Percentiles rank a stretch among this genome's conserved stretches.
phyloP scores from a whole-genome alignment of 1,140 invertebrate genomes.

The Holotrichia oblita region DNA sequence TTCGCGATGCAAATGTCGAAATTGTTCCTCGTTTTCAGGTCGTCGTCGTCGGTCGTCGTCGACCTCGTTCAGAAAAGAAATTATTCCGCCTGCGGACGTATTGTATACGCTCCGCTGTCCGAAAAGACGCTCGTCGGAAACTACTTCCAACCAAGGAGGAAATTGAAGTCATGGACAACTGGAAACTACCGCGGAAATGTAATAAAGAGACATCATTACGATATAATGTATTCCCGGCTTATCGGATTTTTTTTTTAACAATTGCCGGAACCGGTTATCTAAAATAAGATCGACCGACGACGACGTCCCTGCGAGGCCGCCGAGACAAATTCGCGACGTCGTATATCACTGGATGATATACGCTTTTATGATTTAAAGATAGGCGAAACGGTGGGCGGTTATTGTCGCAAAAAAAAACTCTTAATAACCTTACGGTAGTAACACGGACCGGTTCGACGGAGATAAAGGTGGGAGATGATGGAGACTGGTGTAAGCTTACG shows the following conservation, averaged over 20 bases:
- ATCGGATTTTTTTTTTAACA: constrained; percentile 26
- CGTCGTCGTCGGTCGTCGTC: too few species aligned
- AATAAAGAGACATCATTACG: not conserved
- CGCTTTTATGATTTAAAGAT: too few species aligned
- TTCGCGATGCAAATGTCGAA: too few species aligned
- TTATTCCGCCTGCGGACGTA: not conserved
- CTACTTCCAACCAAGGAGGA: constrained; percentile 17
- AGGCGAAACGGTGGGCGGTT: not conserved
- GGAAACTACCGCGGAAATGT: constrained; percentile 22
- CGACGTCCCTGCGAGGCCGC: not conserved
- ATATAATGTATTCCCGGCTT: constrained; percentile 20
- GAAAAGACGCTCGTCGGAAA: constrained; percentile 1
- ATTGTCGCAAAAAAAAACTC: constrained; percentile 36
- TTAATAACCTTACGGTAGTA: constrained; percentile 1
- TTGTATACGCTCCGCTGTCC: not conserved
- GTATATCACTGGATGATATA: too few species aligned
- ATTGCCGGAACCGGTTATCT: constrained; percentile 25
- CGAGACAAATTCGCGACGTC: constrained; percentile 2
- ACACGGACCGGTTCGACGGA: not conserved
- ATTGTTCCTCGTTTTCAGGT: too few species aligned
- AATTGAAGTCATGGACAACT: constrained; percentile 31
- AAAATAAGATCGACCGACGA: constrained; percentile 28
- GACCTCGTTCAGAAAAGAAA: not conserved
- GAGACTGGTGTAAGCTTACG: constrained; percentile 7
- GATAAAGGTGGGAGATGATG: constrained; percentile 26